Evolutionary conservation across 2,797 vertebrate species (phyloP), one percentile per base, ranked within the genome.

Genomic region (Microctenopoma stevenorrisi): DNA sequence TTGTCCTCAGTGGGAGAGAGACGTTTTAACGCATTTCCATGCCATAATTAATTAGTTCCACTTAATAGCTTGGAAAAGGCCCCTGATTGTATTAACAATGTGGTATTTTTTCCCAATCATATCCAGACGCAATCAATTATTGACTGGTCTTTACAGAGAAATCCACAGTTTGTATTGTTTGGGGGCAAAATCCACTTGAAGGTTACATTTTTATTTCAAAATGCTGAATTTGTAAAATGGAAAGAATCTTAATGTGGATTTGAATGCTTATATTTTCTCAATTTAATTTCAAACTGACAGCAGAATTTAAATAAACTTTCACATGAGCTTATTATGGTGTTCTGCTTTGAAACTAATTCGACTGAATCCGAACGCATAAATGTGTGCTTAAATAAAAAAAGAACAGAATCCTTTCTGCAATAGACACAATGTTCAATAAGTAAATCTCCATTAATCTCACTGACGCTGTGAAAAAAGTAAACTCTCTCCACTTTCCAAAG

Each of bases 41-140:
- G 89, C 88, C 84, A 75, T 91, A 92, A 93, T 92, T 90, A 91
- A 92, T 93, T 92, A 78, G 90, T 92, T 92, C 87, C 87, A 87
- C 81, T 83, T 87, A 83, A 92, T 90, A 84, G 75, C 55, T 83
- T 89, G 89, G 83, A 90, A 87, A 85, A 78, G 68, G 56, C 62
- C 75, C 78, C 75, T 92, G 91, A 92, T 90, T 90, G 82, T 79
- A 86, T 68, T 35, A 86, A 85, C 77, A 88, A 83, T 75, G 82
- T 79, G 68, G 73, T 81, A 68, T 79, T 80, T 81, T 79, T 74
- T 53, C 82, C 66, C 44, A 69, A 88, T 86, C 79, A 76, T 57
- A 75, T 82, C 80, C 88, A 88, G 74, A 66, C 68, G 74, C 74
- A 86, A 80, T 81, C 82, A 81, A 74, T 85, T 84, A 88, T 73